Evolutionary conservation across 2,888 invertebrate species (phyloP), one percentile per base, ranked within the genome.

Genomic region (Aquatica leii): DNA sequence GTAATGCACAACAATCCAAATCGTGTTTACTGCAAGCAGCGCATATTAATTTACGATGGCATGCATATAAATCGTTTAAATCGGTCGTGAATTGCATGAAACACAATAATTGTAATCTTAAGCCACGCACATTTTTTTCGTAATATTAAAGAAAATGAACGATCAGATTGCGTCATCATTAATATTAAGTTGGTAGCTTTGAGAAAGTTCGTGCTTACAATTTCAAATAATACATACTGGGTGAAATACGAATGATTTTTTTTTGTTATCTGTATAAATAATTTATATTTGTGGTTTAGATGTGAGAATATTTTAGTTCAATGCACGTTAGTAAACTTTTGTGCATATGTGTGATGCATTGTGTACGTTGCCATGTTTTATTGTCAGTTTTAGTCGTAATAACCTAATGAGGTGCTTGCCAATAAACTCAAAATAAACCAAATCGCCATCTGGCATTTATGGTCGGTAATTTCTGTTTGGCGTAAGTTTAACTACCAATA

Each of bases 341-440:
- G 24, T 24, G 34, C 14, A 50, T 31, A 9, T n/a, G 11, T 24
- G 17, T 50, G 15, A n/a, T 15, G n/a, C 14, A 1, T n/a, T 14
- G 3, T 18, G 46, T 46, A 18, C n/a, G 46, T 11, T 18, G 18
- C 18, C n/a, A 20, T 18, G 18, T n/a, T 46, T 46, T 18, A 46
- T 11, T 46, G 20, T 46, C 41, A 41, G 49, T 66, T 20, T 46
- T 66, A 65, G 65, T 67, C 60, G 59, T 67, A 70, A 65, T 62
- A 58, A 58, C 69, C 70, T 67, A 69, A 67, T 66, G 64, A 67
- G 62, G 51, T 70, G 67, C 67, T 67, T 67, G 73, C 75, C 74
- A 71, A 72, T 72, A 71, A 69, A 69, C 67, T 67, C 58, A 69
- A 68, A 68, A 69, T 73, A 73, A 73, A 73, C 69, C 63, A 68